phyloP scores from a whole-genome alignment of 2,113 vertebrate genomes.

The Sakesphorus luctuosus region DNA sequence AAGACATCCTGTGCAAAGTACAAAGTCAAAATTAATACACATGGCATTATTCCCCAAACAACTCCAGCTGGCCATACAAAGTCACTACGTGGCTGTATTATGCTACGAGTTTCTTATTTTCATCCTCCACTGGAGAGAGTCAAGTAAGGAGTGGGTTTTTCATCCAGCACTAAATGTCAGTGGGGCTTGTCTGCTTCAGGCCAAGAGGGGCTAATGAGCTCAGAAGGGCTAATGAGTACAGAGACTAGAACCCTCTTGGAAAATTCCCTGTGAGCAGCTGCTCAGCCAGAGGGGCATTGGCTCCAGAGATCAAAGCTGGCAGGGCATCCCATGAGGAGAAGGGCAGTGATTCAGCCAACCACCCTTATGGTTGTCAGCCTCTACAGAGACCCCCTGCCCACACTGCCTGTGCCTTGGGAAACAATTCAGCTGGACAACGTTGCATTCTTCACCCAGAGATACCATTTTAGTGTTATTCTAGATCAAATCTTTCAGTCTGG shows the following conservation, averaged over 20 bases:
- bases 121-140: background rate
- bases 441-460: background rate
- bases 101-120: background rate
- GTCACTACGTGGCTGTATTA: background rate
- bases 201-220: background rate
- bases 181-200: background rate
- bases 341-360: background rate
- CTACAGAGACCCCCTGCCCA: background rate
- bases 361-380: background rate
- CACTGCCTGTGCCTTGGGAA: background rate
- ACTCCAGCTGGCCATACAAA: background rate
- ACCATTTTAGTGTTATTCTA: background rate
- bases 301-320: background rate
- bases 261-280: constrained; percentile 19
- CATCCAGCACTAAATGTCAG: background rate
- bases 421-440: background rate
- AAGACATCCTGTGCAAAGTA: background rate
- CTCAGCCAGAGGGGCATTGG: background rate
- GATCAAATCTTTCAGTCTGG: background rate
- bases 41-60: background rate
- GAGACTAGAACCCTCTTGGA: background rate
- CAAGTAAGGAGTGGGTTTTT: background rate
- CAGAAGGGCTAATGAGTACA: background rate
- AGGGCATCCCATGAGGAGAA: background rate
- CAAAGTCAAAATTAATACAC: background rate